Percentiles rank a stretch among this genome's conserved stretches.
Evolutionary conservation across 1,140 invertebrate genomes (phyloP).

Genomic region (Stegodyphus dumicola): DNA sequence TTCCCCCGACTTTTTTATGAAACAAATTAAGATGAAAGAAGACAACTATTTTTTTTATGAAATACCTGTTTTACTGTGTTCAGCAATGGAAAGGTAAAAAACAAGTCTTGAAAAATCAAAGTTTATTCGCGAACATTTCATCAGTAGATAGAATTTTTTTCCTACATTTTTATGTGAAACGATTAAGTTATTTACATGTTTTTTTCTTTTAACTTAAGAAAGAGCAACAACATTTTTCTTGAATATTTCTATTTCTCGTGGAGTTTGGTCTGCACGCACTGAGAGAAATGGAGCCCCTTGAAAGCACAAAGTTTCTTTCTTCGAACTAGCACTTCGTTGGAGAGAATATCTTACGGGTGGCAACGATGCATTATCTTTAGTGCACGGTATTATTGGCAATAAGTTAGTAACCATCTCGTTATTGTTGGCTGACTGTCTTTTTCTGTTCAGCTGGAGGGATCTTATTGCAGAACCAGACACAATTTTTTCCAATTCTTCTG

Average conservation of each 20-base stretch:
- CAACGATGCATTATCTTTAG: constrained; percentile 21
- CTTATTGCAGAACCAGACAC: constrained; percentile 33
- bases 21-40: no score
- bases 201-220: constrained; percentile 12
- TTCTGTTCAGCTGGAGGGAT: constrained; percentile 9
- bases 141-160: no score
- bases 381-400: constrained; percentile 38
- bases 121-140: no score
- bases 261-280: constrained; percentile 32
- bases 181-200: not conserved
- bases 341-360: constrained; percentile 44
- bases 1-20: no score
- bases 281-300: constrained; percentile 14
- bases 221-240: constrained; percentile 44
- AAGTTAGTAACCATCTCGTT: constrained; percentile 19
- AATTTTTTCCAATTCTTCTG: constrained; percentile 4
- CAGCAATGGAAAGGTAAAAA: no score
- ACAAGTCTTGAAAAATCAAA: no score
- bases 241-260: constrained; percentile 45
- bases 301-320: constrained; percentile 30
- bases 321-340: constrained; percentile 31
- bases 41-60: no score
- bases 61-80: no score
- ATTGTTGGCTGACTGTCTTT: not conserved
- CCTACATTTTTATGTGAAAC: no score